A percentile compares a stretch with the other conserved stretches of the same genome.
These are phyloP conservation scores for Sapajus apella DNA, from an alignment of 2,113 vertebrate genomes.

Conservation along the genomic window DNA sequence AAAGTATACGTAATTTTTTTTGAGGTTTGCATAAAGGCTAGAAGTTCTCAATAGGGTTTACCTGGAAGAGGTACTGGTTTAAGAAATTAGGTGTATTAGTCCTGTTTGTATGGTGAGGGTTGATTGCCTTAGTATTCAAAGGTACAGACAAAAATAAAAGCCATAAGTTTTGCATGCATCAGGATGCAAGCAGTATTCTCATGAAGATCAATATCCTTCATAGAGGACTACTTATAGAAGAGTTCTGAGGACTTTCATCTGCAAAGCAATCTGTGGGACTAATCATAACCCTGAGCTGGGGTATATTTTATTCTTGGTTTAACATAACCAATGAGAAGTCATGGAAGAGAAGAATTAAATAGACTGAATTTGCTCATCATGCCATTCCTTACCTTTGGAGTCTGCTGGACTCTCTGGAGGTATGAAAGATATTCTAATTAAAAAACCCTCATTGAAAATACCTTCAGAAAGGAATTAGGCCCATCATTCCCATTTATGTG, in stretches of 20 bases:
- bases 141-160: constrained; percentile 19
- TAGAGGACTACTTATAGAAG: not conserved
- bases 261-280: not conserved
- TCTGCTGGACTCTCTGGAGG: not conserved
- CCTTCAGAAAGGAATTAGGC: not conserved
- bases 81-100: not conserved
- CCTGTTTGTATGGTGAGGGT: not conserved
- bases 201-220: not conserved
- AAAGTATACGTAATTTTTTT: not conserved
- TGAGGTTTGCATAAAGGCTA: not conserved
- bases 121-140: not conserved
- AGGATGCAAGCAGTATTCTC: not conserved
- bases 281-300: not conserved
- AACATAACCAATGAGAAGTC: not conserved
- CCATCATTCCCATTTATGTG: not conserved
- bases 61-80: not conserved
- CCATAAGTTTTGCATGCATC: not conserved
- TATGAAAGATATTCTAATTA: not conserved
- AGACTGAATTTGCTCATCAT: not conserved
- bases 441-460: not conserved
- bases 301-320: not conserved
- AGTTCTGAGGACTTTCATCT: not conserved
- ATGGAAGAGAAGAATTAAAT: not conserved
- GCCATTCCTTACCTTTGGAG: not conserved
- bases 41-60: not conserved